Percentiles rank a stretch among this genome's conserved stretches.
Evolutionary conservation across 2,113 vertebrate species (phyloP).

Genomic region (Emydocephalus ijimae): DNA sequence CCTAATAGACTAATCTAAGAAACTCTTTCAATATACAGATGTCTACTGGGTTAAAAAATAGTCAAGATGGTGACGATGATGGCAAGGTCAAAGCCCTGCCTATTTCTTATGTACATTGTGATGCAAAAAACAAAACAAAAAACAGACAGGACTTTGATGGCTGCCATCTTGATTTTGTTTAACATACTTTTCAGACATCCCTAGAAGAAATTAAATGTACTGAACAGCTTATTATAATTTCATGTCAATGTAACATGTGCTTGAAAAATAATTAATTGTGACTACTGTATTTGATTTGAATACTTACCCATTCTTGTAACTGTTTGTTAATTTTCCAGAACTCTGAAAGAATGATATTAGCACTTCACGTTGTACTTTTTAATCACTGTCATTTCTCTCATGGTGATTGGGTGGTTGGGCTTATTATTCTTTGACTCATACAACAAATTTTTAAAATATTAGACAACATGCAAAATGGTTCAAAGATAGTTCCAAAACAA

Average conservation of each 20-base stretch:
- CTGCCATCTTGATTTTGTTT: not conserved
- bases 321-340: not conserved
- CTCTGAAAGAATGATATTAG: not conserved
- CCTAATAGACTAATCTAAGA: not conserved
- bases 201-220: not conserved
- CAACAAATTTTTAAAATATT: not conserved
- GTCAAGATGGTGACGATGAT: not conserved
- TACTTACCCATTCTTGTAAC: not conserved
- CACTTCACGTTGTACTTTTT: not conserved
- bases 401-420: not conserved
- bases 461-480: slow-evolving; percentile 11
- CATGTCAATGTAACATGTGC: not conserved
- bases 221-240: not conserved
- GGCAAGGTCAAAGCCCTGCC: not conserved
- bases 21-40: not conserved
- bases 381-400: not conserved
- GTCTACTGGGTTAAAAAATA: not conserved
- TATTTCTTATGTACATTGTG: not conserved
- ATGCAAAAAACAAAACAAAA: not conserved
- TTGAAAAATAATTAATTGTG: slow-evolving; percentile 4
- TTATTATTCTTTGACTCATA: not conserved
- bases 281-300: not conserved
- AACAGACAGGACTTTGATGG: not conserved
- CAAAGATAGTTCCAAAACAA: not conserved
- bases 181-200: not conserved